These are phyloP conservation scores for Spheniscus mendiculus DNA, from an alignment of 2,113 vertebrate species.

Conservation along the genomic window DNA sequence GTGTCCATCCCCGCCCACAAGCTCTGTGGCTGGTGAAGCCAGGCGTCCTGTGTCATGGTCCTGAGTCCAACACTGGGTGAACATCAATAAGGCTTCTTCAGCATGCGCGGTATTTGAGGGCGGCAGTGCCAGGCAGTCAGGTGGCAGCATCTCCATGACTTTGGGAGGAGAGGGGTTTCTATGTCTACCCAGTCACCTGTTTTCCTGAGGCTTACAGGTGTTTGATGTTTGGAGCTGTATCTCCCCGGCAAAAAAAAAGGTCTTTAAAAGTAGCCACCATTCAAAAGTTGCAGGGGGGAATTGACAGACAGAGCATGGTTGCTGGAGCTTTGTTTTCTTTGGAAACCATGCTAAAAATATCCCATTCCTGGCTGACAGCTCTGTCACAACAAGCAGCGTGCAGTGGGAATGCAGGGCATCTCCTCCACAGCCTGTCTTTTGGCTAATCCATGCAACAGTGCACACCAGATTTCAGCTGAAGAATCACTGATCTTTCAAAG, in stretches of 20 bases:
- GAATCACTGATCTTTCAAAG: accelerated
- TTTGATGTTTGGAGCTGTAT: not conserved
- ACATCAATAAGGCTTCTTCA: not conserved
- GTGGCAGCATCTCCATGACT: not conserved
- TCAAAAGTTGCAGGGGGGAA: not conserved
- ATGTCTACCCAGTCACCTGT: accelerated
- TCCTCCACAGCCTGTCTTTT: not conserved
- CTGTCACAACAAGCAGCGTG: not conserved
- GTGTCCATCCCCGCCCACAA: accelerated
- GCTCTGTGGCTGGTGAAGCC: not conserved
- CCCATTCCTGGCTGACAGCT: not conserved
- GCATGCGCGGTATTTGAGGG: accelerated
- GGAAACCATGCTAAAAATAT: not conserved
- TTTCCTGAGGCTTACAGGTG: not conserved
- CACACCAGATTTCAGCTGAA: too few relatives aligned
- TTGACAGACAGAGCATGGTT: not conserved
- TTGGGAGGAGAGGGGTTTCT: not conserved
- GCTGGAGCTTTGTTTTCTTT: not conserved
- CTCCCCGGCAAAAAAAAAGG: not conserved
- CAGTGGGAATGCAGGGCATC: not conserved
- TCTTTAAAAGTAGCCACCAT: not conserved
- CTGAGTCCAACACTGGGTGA: accelerated
- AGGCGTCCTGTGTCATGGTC: not conserved
- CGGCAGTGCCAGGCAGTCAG: too few relatives aligned
- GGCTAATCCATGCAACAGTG: accelerated